Conservation (phyloP, 2,113 vertebrate species). For the Python bivittatus region DNA sequence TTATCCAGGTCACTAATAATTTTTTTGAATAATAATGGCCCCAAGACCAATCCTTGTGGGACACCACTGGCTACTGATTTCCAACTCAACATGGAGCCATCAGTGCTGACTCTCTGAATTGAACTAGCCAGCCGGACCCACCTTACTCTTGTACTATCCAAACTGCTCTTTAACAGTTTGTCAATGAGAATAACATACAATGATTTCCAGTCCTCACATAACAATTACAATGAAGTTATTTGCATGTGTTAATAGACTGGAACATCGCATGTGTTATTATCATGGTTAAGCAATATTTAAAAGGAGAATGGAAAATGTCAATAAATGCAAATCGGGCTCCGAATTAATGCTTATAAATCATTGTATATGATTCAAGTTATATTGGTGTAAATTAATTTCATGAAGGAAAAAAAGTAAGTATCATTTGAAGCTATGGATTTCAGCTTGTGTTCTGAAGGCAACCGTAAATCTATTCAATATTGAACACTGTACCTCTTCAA, state of each 20-base stretch:
- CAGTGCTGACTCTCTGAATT: too few species aligned
- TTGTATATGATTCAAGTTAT: slow-evolving; percentile 49
- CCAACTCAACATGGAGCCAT: too few species aligned
- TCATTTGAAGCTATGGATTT: background rate
- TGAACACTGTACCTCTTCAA: slow-evolving; percentile 87
- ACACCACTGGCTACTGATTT: too few species aligned
- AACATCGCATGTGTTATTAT: background rate
- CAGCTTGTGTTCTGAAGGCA: background rate
- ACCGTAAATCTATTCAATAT: background rate
- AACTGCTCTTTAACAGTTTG: too few species aligned
- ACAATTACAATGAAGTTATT: too few species aligned
- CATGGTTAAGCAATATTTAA: background rate
- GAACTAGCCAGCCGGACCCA: too few species aligned
- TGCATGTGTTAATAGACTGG: background rate
- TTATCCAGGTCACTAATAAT: too few species aligned
- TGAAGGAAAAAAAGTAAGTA: background rate
- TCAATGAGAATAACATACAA: too few species aligned
- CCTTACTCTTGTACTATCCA: too few species aligned
- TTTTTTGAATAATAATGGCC: too few species aligned
- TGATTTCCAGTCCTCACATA: too few species aligned
- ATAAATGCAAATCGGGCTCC: slow-evolving; percentile 9
- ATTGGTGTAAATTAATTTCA: slow-evolving; percentile 14
- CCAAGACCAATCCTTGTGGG: too few species aligned
- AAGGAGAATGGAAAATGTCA: slow-evolving; percentile 32
- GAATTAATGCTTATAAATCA: slow-evolving; percentile 44